phyloP scores from a whole-genome alignment of 2,888 invertebrate genomes.

The Trisateles emortualis region DNA sequence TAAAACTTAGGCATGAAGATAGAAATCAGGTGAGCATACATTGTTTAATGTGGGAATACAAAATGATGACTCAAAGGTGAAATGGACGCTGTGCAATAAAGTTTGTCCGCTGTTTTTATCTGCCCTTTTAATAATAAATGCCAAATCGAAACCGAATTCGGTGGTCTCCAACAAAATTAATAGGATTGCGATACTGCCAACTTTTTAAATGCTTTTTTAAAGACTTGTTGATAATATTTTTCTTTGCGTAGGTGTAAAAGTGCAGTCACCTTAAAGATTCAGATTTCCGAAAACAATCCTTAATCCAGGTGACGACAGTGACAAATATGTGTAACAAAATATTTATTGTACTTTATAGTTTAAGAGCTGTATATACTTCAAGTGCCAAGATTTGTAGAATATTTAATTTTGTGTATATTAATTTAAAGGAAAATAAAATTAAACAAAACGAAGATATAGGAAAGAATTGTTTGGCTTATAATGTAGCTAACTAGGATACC shows the following conservation, averaged over 20 bases:
- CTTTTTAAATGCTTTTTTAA: slow-evolving; percentile 41
- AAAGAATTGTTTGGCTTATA: no score
- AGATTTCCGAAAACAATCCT: slow-evolving; percentile 46
- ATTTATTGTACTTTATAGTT: slow-evolving; percentile 5
- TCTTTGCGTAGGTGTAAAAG: slow-evolving; percentile 35
- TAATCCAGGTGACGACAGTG: slow-evolving; percentile 49
- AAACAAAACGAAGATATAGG: no score
- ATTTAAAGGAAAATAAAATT: no score
- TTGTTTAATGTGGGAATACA: slow-evolving; percentile 1
- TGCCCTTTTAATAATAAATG: slow-evolving; percentile 34
- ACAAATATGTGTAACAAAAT: slow-evolving; percentile 37
- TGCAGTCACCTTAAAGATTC: slow-evolving; percentile 43
- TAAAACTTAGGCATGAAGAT: no score
- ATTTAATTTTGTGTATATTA: not conserved
- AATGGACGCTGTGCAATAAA: slow-evolving; percentile 2
- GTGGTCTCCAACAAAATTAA: slow-evolving; percentile 31
- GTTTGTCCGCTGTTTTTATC: slow-evolving; percentile 10
- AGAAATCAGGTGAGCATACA: no score
- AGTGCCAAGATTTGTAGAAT: slow-evolving; percentile 1
- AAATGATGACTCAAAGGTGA: not conserved
- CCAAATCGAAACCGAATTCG: slow-evolving; percentile 26
- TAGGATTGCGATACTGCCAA: slow-evolving; percentile 41
- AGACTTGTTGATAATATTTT: slow-evolving; percentile 31
- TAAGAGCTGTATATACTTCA: slow-evolving; percentile 3
- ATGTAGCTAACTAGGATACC: no score